Evolutionary conservation across 2,888 invertebrate species (phyloP), one percentile per base, ranked within the genome.

Genomic region (Heteropelma amictum): DNA sequence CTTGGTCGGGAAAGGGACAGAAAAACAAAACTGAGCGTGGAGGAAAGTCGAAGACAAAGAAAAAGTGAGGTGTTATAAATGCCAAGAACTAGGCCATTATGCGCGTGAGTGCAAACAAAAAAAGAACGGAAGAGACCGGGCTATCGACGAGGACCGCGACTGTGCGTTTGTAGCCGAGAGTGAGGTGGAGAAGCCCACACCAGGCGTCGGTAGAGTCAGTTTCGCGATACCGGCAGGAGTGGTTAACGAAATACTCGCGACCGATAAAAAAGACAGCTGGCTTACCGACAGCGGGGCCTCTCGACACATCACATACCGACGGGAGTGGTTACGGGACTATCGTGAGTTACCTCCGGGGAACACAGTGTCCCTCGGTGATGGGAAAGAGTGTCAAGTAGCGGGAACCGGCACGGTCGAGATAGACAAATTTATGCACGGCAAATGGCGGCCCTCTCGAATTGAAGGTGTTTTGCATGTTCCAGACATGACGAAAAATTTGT

Each of bases 271-370:
- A 17, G 74, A 75, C 12, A 42, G 45, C 21, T 75, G 64, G 74
- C 28, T 75, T 17, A 58, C 51, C 28, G 70, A 71, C 51, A 75
- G 74, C 19, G 74, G 70, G 14, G 35, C 64, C 14, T 75, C 65
- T 4, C n/a, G 72, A 10, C 76, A 76, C n/a, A 60, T 76, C 8
- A 60, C 60, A 4, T 72, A 30, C 38, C 49, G 67, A 3, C 19
- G 60, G n/a, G 72, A 76, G 26, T 76, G 76, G 76, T 45, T 72
- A 12, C 14, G 47, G 14, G 35, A 63, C 23, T 61, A 63, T n/a
- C 35, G 49, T 3, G 21, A 45, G 19, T 33, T 53, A 33, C 35
- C 10, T 5, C 1, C 1, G 1, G 54, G 54, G 3, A 35, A 21
- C 0, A 54, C 33, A 21, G 35, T 54, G n/a, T n/a, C 35, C 1